Conservation (phyloP, 64 coral and sea anemone genomes). For the Trachythela sp. region DNA sequence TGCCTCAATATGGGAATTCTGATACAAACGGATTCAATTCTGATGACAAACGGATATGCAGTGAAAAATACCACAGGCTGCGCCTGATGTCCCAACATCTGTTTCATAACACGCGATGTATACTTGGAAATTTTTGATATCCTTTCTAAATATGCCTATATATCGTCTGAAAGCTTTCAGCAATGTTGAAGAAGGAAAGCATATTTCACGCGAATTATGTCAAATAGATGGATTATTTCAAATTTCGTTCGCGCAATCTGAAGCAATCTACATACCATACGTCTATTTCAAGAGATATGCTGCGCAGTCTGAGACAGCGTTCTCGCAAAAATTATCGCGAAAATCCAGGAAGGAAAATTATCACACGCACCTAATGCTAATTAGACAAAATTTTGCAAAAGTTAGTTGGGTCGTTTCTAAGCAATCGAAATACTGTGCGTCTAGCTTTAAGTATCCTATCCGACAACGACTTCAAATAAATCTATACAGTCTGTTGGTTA, state of each 20-base stretch:
- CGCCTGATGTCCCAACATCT: neutral
- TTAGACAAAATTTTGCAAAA: neutral
- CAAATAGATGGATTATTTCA: neutral
- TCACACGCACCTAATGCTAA: neutral
- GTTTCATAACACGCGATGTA: neutral
- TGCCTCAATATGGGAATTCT: neutral
- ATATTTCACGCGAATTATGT: neutral
- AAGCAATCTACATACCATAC: neutral
- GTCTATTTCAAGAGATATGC: neutral
- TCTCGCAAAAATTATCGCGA: neutral
- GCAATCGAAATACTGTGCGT: neutral
- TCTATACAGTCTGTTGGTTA: too few species aligned
- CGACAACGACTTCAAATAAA: too few species aligned
- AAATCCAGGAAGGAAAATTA: neutral
- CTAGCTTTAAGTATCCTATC: too few species aligned
- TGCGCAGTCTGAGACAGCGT: neutral
- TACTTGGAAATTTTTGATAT: neutral
- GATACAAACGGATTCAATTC: neutral
- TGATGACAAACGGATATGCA: neutral
- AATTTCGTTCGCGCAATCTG: neutral
- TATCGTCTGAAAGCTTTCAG: neutral
- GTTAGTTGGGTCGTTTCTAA: neutral
- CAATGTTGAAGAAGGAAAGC: neutral
- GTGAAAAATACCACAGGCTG: neutral
- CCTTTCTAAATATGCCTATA: neutral